Conservation (phyloP, 2,888 invertebrate species). For the Barypeithes pellucidus region DNA sequence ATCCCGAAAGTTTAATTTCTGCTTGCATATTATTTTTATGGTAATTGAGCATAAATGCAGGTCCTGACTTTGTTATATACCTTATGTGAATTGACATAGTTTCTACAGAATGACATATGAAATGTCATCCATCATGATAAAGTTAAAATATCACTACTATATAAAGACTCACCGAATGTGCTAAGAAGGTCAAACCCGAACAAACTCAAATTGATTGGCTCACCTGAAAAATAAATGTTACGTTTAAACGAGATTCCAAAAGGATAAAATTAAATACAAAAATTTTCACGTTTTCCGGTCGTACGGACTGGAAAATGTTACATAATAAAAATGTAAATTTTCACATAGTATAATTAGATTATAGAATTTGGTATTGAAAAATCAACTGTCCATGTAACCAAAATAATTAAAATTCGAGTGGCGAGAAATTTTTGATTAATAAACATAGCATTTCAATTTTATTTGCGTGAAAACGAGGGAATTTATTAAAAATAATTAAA, state of each 20-base stretch:
- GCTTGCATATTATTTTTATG: no score
- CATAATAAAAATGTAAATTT: constrained; percentile 30
- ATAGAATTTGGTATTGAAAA: constrained; percentile 31
- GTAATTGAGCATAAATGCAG: no score
- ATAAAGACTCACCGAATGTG: neutral
- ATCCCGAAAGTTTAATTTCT: no score
- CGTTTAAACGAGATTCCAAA: neutral
- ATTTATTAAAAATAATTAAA: no score
- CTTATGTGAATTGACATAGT: no score
- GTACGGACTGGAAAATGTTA: neutral
- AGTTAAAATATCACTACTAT: no score
- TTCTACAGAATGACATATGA: no score
- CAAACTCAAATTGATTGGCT: neutral
- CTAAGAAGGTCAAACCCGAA: no score
- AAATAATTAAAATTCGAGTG: constrained; percentile 19
- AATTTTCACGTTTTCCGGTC: no score
- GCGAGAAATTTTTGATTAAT: neutral
- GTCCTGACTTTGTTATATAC: no score
- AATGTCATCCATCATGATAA: no score
- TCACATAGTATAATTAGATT: constrained; percentile 13
- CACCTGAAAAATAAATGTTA: neutral
- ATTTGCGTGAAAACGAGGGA: neutral
- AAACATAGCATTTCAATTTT: neutral
- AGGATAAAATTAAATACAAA: neutral
- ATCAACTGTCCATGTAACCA: constrained; percentile 23